Evolutionary conservation across 1,140 invertebrate species (phyloP), one percentile per base, ranked within the genome.

Genomic region (Dinothrombium tinctorium): DNA sequence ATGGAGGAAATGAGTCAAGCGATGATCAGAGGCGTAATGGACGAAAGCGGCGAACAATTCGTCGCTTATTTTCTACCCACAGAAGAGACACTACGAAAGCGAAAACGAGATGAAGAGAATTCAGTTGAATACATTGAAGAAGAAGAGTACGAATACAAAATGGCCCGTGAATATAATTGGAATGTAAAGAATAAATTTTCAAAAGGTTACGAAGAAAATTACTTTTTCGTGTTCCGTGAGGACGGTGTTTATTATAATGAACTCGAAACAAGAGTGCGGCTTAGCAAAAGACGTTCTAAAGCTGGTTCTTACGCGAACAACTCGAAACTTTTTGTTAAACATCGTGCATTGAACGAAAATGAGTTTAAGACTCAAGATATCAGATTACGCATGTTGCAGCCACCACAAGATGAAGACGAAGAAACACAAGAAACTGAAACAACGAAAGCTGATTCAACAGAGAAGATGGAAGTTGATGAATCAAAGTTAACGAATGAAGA

Each of bases 121-220:
- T 62, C 60, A 20, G 64, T 80, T n/a, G 72, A 82, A 1, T 94
- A 92, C 59, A 71, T 73, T 45, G 83, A 89, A 37, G 25, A 42
- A 9, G 33, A 46, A 35, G 59, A 57, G 42, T 92, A 90, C 56
- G 82, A 90, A 48, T 89, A 90, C 51, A 81, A 82, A 61, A 87
- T 90, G 75, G 79, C 82, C 1, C 66, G 84, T 49, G 83, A 90
- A 57, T 90, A 90, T 53, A 89, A 90, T 53, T 95, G 89, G 90
- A 95, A 94, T 61, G 89, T 96, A 2, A 95, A 96, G 56, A 94
- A 82, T 56, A 96, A 95, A 65, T 74, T 82, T 0, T 86, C 81
- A 0, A 89, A 92, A 58, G 89, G 87, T 28, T 95, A 94, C 54
- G 87, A 95, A 60, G 90, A 96, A 59, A 96, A 90, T 59, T 96